Evolutionary conservation across 2,888 invertebrate species (phyloP).

Genomic region (Amphipyra tragopoginis): DNA sequence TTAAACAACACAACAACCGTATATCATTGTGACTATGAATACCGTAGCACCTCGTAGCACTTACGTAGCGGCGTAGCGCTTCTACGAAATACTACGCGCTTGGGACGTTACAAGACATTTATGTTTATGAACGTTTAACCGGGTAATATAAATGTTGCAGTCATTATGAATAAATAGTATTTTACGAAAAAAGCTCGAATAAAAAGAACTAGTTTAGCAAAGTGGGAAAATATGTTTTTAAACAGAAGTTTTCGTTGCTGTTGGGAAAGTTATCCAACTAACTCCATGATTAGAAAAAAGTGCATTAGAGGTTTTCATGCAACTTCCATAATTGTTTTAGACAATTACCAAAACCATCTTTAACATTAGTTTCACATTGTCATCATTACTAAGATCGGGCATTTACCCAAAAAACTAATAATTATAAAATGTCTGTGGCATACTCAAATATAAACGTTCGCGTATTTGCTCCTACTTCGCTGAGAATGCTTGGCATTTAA

Average conservation of each 20-base stretch:
- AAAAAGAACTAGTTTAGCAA: no score
- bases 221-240: no score
- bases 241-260: no score
- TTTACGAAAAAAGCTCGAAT: conserved; percentile 1
- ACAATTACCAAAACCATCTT: no score
- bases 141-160: neutral
- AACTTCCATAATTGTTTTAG: no score
- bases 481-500: conserved; percentile 31
- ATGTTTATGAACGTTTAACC: conserved; percentile 28
- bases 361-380: no score
- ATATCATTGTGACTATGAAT: conserved; percentile 18
- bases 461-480: conserved; percentile 21
- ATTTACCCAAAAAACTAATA: neutral
- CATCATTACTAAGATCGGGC: neutral
- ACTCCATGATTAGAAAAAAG: no score
- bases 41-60: conserved; percentile 35
- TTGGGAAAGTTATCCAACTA: no score
- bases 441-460: conserved; percentile 20
- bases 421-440: conserved; percentile 5
- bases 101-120: conserved; percentile 23
- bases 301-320: no score
- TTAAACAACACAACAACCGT: conserved; percentile 13
- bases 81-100: conserved; percentile 31
- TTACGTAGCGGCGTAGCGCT: conserved; percentile 21
- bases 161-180: neutral